These are phyloP conservation scores for Heteronetta atricapilla DNA, from an alignment of 2,113 vertebrate genomes.

Conservation along the genomic window DNA sequence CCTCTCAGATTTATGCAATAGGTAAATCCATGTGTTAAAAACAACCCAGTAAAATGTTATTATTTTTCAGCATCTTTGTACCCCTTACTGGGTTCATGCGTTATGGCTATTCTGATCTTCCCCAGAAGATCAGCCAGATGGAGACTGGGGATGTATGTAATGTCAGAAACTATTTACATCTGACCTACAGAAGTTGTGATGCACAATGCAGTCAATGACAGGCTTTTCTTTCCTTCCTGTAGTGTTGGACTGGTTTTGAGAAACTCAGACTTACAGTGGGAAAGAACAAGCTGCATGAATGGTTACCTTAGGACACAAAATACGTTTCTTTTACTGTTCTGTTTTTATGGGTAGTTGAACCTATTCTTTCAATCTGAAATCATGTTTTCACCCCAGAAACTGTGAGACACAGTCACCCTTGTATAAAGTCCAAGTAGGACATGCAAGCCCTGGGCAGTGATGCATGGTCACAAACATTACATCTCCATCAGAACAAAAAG, in stretches of 20 bases:
- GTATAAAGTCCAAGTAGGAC: not conserved
- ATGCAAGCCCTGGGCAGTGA: not conserved
- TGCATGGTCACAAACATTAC: not conserved
- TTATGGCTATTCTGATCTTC: not conserved
- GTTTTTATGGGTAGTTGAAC: not conserved
- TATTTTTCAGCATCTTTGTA: not conserved
- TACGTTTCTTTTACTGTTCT: not conserved
- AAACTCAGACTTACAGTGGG: not conserved
- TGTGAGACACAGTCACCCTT: not conserved
- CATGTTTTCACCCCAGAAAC: not conserved
- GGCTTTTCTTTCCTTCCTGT: not conserved
- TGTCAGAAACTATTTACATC: not conserved
- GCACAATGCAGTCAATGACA: not conserved
- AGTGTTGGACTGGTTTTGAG: not conserved
- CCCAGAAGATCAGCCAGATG: not conserved
- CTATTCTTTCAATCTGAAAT: not conserved
- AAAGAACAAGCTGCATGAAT: not conserved
- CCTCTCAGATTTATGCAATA: not conserved
- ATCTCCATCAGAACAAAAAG: not conserved
- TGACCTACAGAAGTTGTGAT: not conserved
- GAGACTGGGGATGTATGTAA: not conserved
- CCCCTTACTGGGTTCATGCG: not conserved
- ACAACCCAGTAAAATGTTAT: not conserved
- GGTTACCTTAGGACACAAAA: not conserved
- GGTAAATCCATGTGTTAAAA: not conserved